Conservation (phyloP, 2,113 vertebrate species). For the Casuarius casuarius region DNA sequence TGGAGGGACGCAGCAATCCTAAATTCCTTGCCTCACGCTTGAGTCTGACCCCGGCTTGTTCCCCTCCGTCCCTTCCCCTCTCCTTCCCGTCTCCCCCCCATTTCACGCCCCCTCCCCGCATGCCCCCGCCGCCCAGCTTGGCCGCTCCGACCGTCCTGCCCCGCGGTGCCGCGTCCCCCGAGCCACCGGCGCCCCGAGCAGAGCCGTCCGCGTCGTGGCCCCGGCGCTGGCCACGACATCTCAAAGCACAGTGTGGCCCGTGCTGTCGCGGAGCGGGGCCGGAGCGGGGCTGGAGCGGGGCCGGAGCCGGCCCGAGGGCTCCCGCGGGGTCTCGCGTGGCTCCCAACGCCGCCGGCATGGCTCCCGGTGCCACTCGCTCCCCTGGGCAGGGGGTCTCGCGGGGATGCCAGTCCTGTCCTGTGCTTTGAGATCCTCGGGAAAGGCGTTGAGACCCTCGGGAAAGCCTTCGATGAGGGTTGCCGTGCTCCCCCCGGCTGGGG, state of each 20-base stretch:
- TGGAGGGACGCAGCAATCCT: slow-evolving; percentile 68
- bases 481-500: neutral
- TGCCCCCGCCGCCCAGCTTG: neutral
- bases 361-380: neutral
- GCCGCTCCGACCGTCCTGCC: neutral
- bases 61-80: neutral
- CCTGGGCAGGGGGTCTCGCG: rapidly evolving
- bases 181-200: neutral
- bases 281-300: no score
- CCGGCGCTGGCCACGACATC: neutral
- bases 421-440: neutral
- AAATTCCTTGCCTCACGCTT: slow-evolving; percentile 66
- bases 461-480: neutral
- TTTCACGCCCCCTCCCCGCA: neutral
- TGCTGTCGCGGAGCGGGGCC: rapidly evolving
- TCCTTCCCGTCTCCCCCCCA: rapidly evolving
- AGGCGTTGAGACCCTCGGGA: neutral
- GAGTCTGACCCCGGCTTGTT: neutral
- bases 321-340: no score
- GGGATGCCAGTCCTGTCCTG: neutral
- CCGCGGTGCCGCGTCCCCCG: neutral
- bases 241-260: neutral
- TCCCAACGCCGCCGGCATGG: no score
- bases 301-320: neutral
- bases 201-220: neutral